These are phyloP conservation scores for Passerina amoena DNA, from an alignment of 2,113 vertebrate genomes.

Conservation along the genomic window DNA sequence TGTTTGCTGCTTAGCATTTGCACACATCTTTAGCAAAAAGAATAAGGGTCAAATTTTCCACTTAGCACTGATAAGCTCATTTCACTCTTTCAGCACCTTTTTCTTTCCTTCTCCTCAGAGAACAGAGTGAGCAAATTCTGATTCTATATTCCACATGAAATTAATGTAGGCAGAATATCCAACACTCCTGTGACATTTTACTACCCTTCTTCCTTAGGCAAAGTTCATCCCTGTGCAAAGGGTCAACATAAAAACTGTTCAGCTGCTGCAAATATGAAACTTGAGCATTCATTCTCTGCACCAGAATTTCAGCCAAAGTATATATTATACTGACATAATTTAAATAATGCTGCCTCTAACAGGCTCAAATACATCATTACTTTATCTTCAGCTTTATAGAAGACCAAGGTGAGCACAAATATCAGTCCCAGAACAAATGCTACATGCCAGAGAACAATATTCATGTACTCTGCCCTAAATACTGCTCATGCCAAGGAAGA, in stretches of 20 bases:
- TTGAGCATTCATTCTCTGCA: not conserved
- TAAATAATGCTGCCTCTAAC: not conserved
- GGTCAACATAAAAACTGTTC: not conserved
- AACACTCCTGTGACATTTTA: not conserved
- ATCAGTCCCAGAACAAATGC: not conserved
- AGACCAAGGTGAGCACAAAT: not conserved
- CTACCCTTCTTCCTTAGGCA: not conserved
- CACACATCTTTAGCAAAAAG: not conserved
- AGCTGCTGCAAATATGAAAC: not conserved
- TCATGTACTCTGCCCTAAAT: not conserved
- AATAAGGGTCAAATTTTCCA: not conserved
- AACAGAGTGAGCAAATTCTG: not conserved
- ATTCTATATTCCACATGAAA: not conserved
- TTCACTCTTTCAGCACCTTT: not conserved
- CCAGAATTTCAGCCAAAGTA: not conserved
- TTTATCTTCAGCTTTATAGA: not conserved
- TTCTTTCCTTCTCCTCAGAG: not conserved
- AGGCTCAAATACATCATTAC: not conserved
- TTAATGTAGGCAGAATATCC: not conserved
- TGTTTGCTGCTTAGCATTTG: not conserved
- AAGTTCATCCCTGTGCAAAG: constrained; percentile 8
- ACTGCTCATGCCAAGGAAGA: not conserved
- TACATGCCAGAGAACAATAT: not conserved
- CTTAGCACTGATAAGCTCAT: not conserved
- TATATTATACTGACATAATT: not conserved